These are phyloP conservation scores for Caenorhabditis macrosperma DNA, from an alignment of 2,888 invertebrate genomes.

Conservation along the genomic window DNA sequence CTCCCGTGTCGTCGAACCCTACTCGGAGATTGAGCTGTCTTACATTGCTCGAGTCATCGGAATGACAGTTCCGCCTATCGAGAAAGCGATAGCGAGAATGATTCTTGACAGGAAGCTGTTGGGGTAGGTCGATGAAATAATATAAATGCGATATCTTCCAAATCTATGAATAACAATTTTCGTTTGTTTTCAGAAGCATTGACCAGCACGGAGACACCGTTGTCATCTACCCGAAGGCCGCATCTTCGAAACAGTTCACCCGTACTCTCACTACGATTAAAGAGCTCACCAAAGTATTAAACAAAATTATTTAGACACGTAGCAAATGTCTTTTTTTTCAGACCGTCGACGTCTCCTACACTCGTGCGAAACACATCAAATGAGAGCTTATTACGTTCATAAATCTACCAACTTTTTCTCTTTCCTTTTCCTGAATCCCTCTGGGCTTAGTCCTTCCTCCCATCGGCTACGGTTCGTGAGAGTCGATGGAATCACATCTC, in stretches of 20 bases:
- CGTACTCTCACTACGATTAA: constrained; percentile 40
- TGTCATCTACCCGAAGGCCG: constrained; percentile 86
- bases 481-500: not conserved
- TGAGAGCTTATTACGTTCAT: constrained; percentile 1
- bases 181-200: constrained; percentile 83
- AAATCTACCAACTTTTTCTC: not conserved
- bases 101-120: constrained; percentile 96
- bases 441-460: not conserved
- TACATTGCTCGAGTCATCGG: constrained; percentile 77
- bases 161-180: too few species aligned
- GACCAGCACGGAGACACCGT: constrained; percentile 98
- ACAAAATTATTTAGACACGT: not conserved
- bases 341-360: constrained; percentile 97
- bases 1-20: constrained; percentile 98
- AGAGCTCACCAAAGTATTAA: constrained; percentile 38
- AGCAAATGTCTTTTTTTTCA: not conserved
- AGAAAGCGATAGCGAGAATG: constrained; percentile 99
- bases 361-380: constrained; percentile 87
- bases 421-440: not conserved
- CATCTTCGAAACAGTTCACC: constrained; percentile 27
- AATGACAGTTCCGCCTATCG: constrained; percentile 85
- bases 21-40: constrained; percentile 90
- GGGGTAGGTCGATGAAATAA: constrained; percentile 80
- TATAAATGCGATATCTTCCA: too few species aligned
- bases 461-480: too few species aligned